phyloP scores from a whole-genome alignment of 2,797 vertebrate species.

The Hyperoplus lanceolatus region DNA sequence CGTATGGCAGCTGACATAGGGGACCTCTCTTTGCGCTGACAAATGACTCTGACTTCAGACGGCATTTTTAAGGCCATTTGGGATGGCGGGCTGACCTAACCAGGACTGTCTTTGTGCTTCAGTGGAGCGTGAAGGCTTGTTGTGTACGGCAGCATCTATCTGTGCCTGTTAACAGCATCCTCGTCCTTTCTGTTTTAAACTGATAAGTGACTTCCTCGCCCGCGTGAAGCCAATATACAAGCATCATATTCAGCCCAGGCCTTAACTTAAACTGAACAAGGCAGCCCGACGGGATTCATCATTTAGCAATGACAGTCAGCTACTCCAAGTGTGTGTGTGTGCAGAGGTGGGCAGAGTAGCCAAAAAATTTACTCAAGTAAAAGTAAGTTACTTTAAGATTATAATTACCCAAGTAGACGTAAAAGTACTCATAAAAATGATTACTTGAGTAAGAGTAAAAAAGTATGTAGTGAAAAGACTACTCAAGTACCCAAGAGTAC shows the following conservation, averaged over 20 bases:
- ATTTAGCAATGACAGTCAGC: conserved; percentile 32
- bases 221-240: neutral
- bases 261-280: conserved; percentile 8
- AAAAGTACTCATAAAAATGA: too few species aligned
- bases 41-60: conserved; percentile 50
- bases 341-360: too few species aligned
- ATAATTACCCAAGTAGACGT: too few species aligned
- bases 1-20: conserved; percentile 28
- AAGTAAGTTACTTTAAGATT: too few species aligned
- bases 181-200: conserved; percentile 27
- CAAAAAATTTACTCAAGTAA: too few species aligned
- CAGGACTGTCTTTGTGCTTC: conserved; percentile 22
- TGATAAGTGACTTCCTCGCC: conserved; percentile 14
- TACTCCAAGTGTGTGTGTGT: neutral
- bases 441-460: too few species aligned
- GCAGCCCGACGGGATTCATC: conserved; percentile 1
- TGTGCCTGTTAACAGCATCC: neutral
- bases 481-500: too few species aligned
- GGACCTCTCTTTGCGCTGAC: conserved; percentile 50
- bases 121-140: conserved; percentile 19
- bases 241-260: conserved; percentile 8
- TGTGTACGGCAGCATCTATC: neutral
- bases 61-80: conserved; percentile 16
- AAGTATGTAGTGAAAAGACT: too few species aligned
- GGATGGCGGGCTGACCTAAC: conserved; percentile 19